Evolutionary conservation across 1,140 invertebrate species (phyloP), one percentile per base, ranked within the genome.

Genomic region (Drosophila yakuba): DNA sequence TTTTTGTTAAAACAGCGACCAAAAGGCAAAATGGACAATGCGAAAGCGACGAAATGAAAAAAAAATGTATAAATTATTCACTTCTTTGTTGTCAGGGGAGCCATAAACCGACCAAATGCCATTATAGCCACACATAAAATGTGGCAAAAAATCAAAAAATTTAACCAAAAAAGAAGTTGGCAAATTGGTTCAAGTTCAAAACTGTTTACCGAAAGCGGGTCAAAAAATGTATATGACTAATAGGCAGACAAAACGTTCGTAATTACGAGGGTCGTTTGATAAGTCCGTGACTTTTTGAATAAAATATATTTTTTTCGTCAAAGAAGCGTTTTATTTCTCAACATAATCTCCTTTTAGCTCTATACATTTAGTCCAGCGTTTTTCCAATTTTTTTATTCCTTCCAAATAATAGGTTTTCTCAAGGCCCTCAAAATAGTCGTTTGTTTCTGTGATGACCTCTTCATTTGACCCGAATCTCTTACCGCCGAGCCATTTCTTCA

Each of bases 111-210:
- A 60, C 59, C 67, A 76, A 75, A 62, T 45, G 25, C 35, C 38
- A 60, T 74, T 66, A 67, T 77, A 67, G 56, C 15, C 71, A 51
- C 41, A 80, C 39, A 69, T 62, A 59, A 58, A 74, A 69, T 52
- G 50, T 12, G 23, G 39, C 28, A 28, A 47, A 58, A 50, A 41
- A 17, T 17, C 36, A 20, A 20, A 41, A 56, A 44, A 32, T 17
- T 17, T 0, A 51, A 78, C 52, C 54, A 43, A 23, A 57, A 78
- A 60, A 23, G 74, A 80, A 74, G 45, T 54, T 25, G 44, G 69
- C 83, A 52, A 86, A 79, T 82, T 88, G 67, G 82, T 88, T 86
- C 82, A 86, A 86, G 82, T 86, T 86, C 82, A 86, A 72, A 79
- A 66, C 35, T 75, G 51, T 64, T 63, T 50, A 47, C 60, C 11